phyloP scores from a whole-genome alignment of 1,140 invertebrate genomes.

The Bombus waltoni region DNA sequence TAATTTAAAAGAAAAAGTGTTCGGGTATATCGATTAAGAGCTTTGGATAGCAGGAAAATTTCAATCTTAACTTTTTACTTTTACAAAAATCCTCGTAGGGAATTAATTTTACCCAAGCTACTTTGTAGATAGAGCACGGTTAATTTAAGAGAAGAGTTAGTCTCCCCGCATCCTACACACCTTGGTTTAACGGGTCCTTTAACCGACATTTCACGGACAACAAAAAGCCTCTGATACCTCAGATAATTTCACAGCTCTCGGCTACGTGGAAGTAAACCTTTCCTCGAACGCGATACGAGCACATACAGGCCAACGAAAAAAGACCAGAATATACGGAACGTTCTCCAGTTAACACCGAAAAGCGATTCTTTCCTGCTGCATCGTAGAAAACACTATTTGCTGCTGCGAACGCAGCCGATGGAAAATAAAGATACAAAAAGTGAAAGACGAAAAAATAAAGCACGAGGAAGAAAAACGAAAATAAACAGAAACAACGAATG shows the following conservation, averaged over 20 bases:
- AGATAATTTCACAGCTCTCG: slow-evolving; percentile 13
- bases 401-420: background rate
- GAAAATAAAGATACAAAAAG: slow-evolving; percentile 20
- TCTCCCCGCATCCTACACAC: background rate
- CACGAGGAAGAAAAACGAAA: background rate
- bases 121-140: background rate
- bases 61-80: background rate
- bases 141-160: slow-evolving; percentile 7
- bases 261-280: background rate
- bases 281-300: background rate
- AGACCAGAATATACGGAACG: background rate
- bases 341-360: background rate
- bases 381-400: slow-evolving; percentile 15
- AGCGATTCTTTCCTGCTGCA: background rate
- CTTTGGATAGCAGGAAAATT: background rate
- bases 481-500: slow-evolving; percentile 1
- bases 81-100: background rate
- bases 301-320: background rate
- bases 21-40: background rate
- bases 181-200: background rate
- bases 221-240: background rate
- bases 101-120: background rate
- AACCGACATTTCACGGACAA: background rate
- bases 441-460: background rate
- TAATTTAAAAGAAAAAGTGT: background rate